These are phyloP conservation scores for Celastrina argiolus DNA, from an alignment of 2,888 invertebrate genomes.

Conservation along the genomic window DNA sequence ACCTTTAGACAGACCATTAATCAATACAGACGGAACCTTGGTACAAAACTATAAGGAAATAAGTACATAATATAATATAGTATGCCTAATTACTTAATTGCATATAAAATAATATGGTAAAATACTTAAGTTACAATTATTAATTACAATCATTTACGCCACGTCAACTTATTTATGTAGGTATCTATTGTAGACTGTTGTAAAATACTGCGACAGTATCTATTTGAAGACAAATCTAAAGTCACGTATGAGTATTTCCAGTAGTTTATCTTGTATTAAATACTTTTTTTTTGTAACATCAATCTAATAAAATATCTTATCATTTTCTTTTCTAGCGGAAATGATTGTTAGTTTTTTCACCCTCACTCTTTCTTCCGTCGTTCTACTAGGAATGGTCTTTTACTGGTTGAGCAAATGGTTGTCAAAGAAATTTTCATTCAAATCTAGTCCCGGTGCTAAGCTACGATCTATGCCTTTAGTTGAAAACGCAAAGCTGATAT, in stretches of 20 bases:
- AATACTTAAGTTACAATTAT: not conserved
- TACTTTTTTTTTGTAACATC: no score
- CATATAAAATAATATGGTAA: not conserved
- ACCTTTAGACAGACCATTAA: no score
- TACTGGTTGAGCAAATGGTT: not conserved
- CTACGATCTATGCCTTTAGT: not conserved
- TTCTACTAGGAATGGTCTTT: not conserved
- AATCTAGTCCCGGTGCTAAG: not conserved
- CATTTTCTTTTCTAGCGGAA: not conserved
- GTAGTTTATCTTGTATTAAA: no score
- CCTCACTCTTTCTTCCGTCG: not conserved
- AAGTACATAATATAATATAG: no score
- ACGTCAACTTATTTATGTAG: not conserved
- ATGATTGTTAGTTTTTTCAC: not conserved
- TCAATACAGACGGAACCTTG: no score
- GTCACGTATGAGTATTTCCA: not conserved
- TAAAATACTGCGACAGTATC: not conserved
- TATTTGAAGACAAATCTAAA: not conserved
- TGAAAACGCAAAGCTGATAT: not conserved
- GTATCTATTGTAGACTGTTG: not conserved
- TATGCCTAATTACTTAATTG: not conserved
- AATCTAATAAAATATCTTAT: no score
- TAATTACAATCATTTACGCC: conserved; percentile 3
- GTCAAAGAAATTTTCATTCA: not conserved
- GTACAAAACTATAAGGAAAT: no score